Evolutionary conservation across 92 coral and sea anemone genomes (phyloP).

Genomic region (Palythoa caribaeorum): DNA sequence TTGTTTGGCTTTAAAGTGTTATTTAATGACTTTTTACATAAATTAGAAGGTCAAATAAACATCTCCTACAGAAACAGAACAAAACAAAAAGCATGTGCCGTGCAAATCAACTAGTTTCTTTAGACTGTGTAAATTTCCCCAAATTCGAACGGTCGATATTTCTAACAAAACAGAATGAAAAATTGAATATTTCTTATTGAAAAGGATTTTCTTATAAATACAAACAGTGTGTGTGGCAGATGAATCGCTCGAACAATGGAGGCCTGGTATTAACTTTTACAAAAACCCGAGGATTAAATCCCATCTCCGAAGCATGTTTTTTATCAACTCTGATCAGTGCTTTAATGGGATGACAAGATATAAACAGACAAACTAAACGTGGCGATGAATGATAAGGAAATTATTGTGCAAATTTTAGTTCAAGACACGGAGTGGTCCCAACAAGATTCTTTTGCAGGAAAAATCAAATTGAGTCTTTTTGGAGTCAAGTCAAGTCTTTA

Average conservation of each 20-base stretch:
- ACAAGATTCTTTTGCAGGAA: neutral
- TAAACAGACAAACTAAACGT: neutral
- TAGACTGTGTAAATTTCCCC: neutral
- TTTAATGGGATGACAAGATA: slow-evolving; percentile 26
- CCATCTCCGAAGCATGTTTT: slow-evolving; percentile 13
- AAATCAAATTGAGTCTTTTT: neutral
- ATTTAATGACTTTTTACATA: slow-evolving; percentile 49
- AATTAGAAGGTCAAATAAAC: slow-evolving; percentile 51
- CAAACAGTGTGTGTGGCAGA: slow-evolving; percentile 46
- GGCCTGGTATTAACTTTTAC: neutral
- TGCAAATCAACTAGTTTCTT: slow-evolving; percentile 9
- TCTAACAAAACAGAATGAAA: neutral
- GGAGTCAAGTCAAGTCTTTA: neutral
- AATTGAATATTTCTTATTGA: neutral
- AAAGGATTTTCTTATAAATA: slow-evolving; percentile 18
- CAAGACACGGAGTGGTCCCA: neutral
- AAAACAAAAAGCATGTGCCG: slow-evolving; percentile 23
- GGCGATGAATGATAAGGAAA: slow-evolving; percentile 21
- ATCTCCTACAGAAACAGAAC: slow-evolving; percentile 29
- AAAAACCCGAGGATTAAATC: slow-evolving; percentile 4
- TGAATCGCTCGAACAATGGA: neutral
- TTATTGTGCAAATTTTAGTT: neutral
- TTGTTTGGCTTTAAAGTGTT: slow-evolving; percentile 71
- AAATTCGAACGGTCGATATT: slow-evolving; percentile 28
- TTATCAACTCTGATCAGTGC: slow-evolving; percentile 28